Evolutionary conservation across 2,797 vertebrate genomes (phyloP), one percentile per base, ranked within the genome.

Genomic region (Eurystomus glaucurus): DNA sequence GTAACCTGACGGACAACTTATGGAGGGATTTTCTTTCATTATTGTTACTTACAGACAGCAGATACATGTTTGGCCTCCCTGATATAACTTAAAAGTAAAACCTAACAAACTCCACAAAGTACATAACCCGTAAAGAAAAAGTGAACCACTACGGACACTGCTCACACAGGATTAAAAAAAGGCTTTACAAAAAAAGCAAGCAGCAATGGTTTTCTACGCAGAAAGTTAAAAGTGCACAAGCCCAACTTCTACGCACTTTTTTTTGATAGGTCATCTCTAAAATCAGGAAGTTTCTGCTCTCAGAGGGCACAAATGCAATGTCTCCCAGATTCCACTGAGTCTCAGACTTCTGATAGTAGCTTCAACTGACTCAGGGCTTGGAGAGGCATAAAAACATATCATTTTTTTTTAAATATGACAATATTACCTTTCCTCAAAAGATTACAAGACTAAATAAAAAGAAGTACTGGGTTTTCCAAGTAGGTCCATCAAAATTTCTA

Each of bases 71-170:
- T 33, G 10, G 25, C 26, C 26, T 39, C 48, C 62, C 9, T 0
- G 14, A 2, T 31, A 86, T 2, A 50, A 46, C 7, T 43, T 64
- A 37, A 5, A 84, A 37, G 25, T 33, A 26, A 70, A 77, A 69
- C 14, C n/a, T 52, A 28, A 37, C 1, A 0, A 28, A 60, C 17
- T 77, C 65, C 58, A 50, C 8, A 3, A 93, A 46, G 25, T 2
- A 9, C 1, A 0, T 33, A 82, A 54, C 0, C 17, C 4, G 0
- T 7, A 50, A 23, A 77, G 19, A 28, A 69, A 72, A 52, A 71
- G 3, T 12, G 21, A 64, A 37, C 13, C 37, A 39, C 66, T 3
- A 60, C 11, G 19, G 2, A 33, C 2, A 58, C 13, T 2, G 26
- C 23, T 62, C 3, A 3, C 3, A 35, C 2, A 54, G 26, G 2